phyloP scores from a whole-genome alignment of 2,113 vertebrate species.

The Strigops habroptila region DNA sequence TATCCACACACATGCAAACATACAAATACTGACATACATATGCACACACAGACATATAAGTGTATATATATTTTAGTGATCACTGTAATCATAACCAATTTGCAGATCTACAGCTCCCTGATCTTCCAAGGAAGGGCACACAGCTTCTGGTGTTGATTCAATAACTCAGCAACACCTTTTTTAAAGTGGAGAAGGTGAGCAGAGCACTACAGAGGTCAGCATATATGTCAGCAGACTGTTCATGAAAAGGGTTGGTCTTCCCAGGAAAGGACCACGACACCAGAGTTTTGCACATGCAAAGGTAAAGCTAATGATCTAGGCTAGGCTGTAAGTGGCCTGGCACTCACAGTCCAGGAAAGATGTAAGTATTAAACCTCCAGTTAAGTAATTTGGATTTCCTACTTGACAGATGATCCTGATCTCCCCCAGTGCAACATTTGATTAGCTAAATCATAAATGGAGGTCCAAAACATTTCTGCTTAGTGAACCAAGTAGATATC shows the following conservation, averaged over 20 bases:
- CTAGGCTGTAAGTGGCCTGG: neutral
- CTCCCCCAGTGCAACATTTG: neutral
- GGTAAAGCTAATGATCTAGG: neutral
- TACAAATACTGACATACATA: neutral
- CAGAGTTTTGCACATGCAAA: neutral
- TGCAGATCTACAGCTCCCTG: neutral
- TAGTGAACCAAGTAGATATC: neutral
- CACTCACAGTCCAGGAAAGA: neutral
- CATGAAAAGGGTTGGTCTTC: neutral
- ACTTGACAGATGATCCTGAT: neutral
- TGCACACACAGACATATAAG: neutral
- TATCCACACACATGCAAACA: neutral
- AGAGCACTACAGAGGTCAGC: neutral
- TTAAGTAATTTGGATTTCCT: neutral
- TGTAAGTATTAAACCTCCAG: neutral
- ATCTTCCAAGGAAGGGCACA: neutral
- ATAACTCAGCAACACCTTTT: neutral
- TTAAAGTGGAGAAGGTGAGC: neutral
- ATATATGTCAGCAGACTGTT: rapidly evolving
- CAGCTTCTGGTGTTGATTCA: neutral
- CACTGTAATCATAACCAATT: neutral
- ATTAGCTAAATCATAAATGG: neutral
- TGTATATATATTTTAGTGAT: neutral
- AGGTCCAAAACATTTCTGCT: neutral
- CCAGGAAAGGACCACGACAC: neutral